These are phyloP conservation scores for Pelusios castaneus DNA, from an alignment of 2,113 vertebrate species.

Conservation along the genomic window DNA sequence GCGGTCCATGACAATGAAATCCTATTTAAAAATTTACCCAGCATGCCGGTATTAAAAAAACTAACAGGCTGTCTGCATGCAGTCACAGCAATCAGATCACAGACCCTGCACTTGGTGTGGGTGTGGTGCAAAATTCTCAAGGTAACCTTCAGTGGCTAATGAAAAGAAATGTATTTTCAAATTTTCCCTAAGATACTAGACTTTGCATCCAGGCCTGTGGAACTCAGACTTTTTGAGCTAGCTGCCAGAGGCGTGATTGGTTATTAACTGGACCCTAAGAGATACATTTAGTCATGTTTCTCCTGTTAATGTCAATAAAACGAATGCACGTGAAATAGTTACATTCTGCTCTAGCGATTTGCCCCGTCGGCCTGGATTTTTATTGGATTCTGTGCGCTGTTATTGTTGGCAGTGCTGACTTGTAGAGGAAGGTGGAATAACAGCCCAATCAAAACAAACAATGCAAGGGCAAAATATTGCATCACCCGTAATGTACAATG, in stretches of 20 bases:
- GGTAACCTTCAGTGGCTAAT: not conserved
- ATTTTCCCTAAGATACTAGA: not conserved
- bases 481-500: accelerated
- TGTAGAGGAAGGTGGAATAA: not conserved
- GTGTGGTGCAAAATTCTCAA: not conserved
- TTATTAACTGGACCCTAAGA: not conserved
- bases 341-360: not conserved
- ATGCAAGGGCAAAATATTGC: not conserved
- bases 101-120: not conserved
- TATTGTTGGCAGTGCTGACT: slow-evolving; percentile 9
- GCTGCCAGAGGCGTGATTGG: not conserved
- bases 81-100: not conserved
- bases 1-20: slow-evolving; percentile 4
- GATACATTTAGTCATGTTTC: not conserved
- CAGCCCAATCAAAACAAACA: not conserved
- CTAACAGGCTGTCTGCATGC: accelerated
- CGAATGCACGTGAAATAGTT: not conserved
- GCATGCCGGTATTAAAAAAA: not conserved
- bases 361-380: not conserved
- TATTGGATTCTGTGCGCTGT: not conserved
- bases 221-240: not conserved
- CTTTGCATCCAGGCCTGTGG: not conserved
- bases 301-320: not conserved
- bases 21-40: not conserved
- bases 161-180: not conserved